Conservation (phyloP, 2,888 invertebrate species). For the Acleris literana region DNA sequence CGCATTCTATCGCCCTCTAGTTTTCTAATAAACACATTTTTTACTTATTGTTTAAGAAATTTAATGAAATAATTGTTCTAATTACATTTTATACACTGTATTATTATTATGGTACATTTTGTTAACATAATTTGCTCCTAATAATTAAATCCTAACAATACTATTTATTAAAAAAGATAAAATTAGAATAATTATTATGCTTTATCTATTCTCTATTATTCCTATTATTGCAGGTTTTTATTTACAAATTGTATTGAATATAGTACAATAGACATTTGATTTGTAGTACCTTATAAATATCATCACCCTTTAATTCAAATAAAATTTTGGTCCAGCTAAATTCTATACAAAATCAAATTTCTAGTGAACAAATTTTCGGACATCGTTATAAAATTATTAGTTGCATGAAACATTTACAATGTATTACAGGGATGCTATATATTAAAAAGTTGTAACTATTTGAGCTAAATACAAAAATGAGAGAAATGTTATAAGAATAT, state of each 20-base stretch:
- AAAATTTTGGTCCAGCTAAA: conserved; percentile 83
- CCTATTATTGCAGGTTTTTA: conserved; percentile 79
- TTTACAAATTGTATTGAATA: conserved; percentile 69
- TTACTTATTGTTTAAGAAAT: conserved; percentile 71
- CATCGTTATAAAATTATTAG: conserved; percentile 64
- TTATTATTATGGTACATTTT: conserved; percentile 73
- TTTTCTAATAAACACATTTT: conserved; percentile 12
- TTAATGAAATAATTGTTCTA: conserved; percentile 81
- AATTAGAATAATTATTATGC: conserved; percentile 64
- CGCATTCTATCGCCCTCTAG: no score
- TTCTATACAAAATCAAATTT: conserved; percentile 78
- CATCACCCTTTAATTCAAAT: conserved; percentile 71
- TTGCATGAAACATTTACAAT: conserved; percentile 60
- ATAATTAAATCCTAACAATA: conserved; percentile 59
- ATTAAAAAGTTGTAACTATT: no score
- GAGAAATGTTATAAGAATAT: no score
- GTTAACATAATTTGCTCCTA: conserved; percentile 65
- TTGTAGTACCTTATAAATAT: conserved; percentile 61
- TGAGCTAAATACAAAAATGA: no score
- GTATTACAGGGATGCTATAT: conserved; percentile 29
- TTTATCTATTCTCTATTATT: conserved; percentile 63
- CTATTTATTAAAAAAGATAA: conserved; percentile 76
- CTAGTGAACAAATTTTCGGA: conserved; percentile 60
- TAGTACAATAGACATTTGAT: conserved; percentile 69
- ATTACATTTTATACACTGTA: conserved; percentile 81